A percentile compares a stretch with the other conserved stretches of the same genome.
phyloP scores from a whole-genome alignment of 2,888 invertebrate genomes.

The Hypercompe scribonia region DNA sequence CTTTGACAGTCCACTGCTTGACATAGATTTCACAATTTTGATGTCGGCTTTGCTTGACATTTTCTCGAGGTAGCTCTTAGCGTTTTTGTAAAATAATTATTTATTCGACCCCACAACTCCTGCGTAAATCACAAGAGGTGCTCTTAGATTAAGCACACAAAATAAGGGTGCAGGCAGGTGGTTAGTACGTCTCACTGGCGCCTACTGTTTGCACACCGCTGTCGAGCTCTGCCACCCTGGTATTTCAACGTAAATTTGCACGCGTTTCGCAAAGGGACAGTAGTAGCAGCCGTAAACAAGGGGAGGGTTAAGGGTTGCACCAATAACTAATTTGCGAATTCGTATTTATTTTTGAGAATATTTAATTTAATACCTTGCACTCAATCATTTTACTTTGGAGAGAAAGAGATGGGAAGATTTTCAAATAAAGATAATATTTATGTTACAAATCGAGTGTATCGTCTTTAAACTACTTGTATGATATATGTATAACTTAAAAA shows the following conservation, averaged over 20 bases:
- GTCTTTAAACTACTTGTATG: not conserved
- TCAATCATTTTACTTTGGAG: not conserved
- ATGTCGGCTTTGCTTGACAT: too few relatives aligned
- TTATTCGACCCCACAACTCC: not conserved
- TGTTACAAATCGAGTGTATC: not conserved
- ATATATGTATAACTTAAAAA: too few relatives aligned
- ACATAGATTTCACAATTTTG: too few relatives aligned
- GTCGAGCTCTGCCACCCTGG: slow-evolving; percentile 62
- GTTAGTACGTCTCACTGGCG: slow-evolving; percentile 66
- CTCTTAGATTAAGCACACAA: slow-evolving; percentile 29
- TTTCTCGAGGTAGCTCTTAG: not conserved
- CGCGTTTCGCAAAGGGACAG: slow-evolving; percentile 56
- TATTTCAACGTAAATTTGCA: slow-evolving; percentile 67
- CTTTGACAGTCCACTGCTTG: too few relatives aligned
- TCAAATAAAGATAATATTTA: not conserved
- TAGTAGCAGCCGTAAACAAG: not conserved
- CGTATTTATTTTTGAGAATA: not conserved
- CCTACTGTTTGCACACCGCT: slow-evolving; percentile 73
- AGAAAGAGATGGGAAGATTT: not conserved
- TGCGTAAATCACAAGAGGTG: slow-evolving; percentile 22
- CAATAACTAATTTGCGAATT: not conserved
- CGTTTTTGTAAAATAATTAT: not conserved
- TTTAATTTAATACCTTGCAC: too few relatives aligned
- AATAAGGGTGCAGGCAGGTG: slow-evolving; percentile 66
- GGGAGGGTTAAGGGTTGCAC: slow-evolving; percentile 5